Evolutionary conservation across 1,140 invertebrate genomes (phyloP), one percentile per base, ranked within the genome.

Genomic region (Pseudomyrmex gracilis): DNA sequence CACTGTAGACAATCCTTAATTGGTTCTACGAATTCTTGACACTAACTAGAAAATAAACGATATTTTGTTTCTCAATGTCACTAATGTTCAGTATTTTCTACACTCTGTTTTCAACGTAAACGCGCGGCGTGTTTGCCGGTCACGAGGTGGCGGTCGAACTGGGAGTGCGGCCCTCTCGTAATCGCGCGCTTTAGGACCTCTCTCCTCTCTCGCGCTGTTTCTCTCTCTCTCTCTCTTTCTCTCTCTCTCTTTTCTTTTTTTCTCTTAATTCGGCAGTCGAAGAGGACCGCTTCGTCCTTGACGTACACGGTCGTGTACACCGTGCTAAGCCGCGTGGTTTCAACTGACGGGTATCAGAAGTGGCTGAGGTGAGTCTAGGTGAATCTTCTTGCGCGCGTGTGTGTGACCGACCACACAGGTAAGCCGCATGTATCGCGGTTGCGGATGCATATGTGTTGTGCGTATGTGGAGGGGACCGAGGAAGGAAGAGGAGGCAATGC

Each of bases 281-380:
- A 68, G 77, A 85, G 77, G 77, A 88, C 84, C 76, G 82, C 71
- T 64, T 73, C 87, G 90, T 90, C 91, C 90, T 92, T 93, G 91
- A 91, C 92, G 90, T 90, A 90, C 34, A 34, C 90, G 91, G 90
- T 90, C 93, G 93, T 94, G 91, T 94, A 92, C 86, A 88, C 87
- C 93, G 93, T 92, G 90, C 90, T 90, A 83, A 91, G 93, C 92
- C 94, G 93, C 93, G 94, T 94, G 93, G 91, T 94, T 92, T 88
- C 92, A 88, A 94, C 94, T 94, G 94, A 94, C 90, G 93, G 90
- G 90, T 89, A 89, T 74, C 34, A 34, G 67, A 70, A 71, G 82
- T 82, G 77, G 73, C 73, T 89, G 90, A 88, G 89, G 89, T 90
- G 90, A 88, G 88, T 91, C 89, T 92, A 92, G 91, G 91, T 92